Evolutionary conservation across 2,888 invertebrate species (phyloP).

Genomic region (Drepana falcataria): DNA sequence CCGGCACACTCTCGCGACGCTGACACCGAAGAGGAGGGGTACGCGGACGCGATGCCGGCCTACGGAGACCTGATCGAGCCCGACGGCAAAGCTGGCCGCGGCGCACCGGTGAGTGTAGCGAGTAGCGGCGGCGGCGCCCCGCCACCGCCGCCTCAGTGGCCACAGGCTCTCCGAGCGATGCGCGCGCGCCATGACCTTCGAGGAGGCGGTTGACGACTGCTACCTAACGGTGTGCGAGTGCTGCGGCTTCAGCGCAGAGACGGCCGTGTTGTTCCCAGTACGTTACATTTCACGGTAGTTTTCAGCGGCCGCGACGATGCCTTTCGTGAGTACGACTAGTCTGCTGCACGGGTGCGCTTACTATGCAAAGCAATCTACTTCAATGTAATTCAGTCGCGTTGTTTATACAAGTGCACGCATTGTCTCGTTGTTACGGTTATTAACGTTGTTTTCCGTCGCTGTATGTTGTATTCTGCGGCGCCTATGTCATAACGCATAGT

Average conservation of each 20-base stretch:
- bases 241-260: constrained; percentile 76
- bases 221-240: constrained; percentile 75
- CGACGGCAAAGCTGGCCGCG: constrained; percentile 45
- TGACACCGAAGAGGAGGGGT: constrained; percentile 71
- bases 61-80: constrained; percentile 76
- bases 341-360: constrained; percentile 49
- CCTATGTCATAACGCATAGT: not conserved
- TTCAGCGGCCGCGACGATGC: constrained; percentile 61
- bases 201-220: constrained; percentile 68
- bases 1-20: constrained; percentile 58
- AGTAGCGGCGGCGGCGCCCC: constrained; percentile 16
- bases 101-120: constrained; percentile 54
- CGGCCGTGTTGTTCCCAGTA: constrained; percentile 69
- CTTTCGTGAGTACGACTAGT: constrained; percentile 70
- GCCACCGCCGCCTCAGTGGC: constrained; percentile 41
- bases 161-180: constrained; percentile 57
- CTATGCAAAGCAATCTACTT: constrained; percentile 21
- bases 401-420: constrained; percentile 44
- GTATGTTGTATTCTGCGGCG: not conserved
- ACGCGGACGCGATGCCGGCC: constrained; percentile 69
- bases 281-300: constrained; percentile 73
- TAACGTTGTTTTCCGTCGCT: constrained; percentile 1
- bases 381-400: constrained; percentile 10
- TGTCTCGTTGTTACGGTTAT: constrained; percentile 1
- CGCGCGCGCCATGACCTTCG: constrained; percentile 78